Evolutionary conservation across 2,888 invertebrate genomes (phyloP), one percentile per base, ranked within the genome.

Genomic region (Sabatieria punctata): DNA sequence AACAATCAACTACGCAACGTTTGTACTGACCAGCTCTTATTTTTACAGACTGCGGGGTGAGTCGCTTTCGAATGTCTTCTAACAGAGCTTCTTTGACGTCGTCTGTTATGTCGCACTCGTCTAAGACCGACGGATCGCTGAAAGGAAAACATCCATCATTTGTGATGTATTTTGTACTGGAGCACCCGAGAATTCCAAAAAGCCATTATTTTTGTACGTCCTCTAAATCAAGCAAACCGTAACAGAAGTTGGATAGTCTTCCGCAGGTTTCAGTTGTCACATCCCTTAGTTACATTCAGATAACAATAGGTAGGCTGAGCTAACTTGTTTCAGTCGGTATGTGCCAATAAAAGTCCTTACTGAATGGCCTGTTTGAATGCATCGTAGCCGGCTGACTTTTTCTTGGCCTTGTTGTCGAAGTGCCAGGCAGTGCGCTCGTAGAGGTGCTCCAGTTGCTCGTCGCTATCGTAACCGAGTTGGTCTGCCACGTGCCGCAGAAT

Each of bases 391-490:
- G 85, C 85, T 1, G 89, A 88, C 68, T 91, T 88, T 65, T 82
- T 84, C 67, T 88, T 91, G 65, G 84, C 85, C 67, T 93, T 93
- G 61, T 85, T 83, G 67, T 99, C 97, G 70, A 95, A 97, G 63
- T 80, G 76, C 97, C 97, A 99, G 0, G 97, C 97, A 0, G 97
- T 97, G 64, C 83, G 84, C 61, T 80, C 79, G 68, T 95, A 97
- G 1, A 97, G 72, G 54, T 91, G 85, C 63, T 97, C 95, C 36
- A 99, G 71, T 64, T 93, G 85, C 56, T 84, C 83, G 58, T 93
- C 85, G 50, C 76, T 78, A 61, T 85, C 83, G 65, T 85, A 97
- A 55, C 82, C 39, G 8, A 97, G 72, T 41, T 95, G 76, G 65
- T 93, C 93, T 1, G 91, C 95, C 0, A 97, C 95, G 65, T 97